Conservation (phyloP, 2,888 invertebrate species). For the Cyrtodaria siliqua region DNA sequence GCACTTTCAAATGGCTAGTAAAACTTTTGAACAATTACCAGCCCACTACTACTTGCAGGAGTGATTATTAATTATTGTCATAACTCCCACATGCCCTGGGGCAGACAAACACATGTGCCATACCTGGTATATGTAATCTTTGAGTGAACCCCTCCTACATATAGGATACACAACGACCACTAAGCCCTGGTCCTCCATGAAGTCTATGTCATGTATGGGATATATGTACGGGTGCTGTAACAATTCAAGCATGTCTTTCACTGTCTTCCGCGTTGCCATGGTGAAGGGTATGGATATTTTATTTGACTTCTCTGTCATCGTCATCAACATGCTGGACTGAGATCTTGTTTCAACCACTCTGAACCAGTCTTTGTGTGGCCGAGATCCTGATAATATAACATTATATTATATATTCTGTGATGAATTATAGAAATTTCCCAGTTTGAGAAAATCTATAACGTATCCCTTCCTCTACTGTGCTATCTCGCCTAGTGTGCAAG, state of each 20-base stretch:
- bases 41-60: too few species aligned
- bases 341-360: constrained; percentile 93
- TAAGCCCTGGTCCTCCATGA: constrained; percentile 88
- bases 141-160: constrained; percentile 94
- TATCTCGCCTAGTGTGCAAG: too few species aligned
- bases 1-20: too few species aligned
- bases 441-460: too few species aligned
- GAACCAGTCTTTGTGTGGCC: constrained; percentile 96
- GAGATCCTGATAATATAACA: constrained; percentile 88
- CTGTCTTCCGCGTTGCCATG: constrained; percentile 89
- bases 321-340: constrained; percentile 92
- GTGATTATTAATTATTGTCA: too few species aligned
- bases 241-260: constrained; percentile 92
- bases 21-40: too few species aligned
- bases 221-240: constrained; percentile 95
- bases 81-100: too few species aligned
- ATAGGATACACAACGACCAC: constrained; percentile 92
- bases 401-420: too few species aligned
- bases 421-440: too few species aligned
- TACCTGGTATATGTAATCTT: constrained; percentile 96
- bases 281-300: constrained; percentile 89
- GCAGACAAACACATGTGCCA: constrained; percentile 62
- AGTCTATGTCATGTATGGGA: constrained; percentile 94
- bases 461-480: too few species aligned
- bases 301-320: constrained; percentile 88